Percentiles rank a stretch among this genome's conserved stretches.
phyloP scores from a whole-genome alignment of 2,888 invertebrate genomes.

The Marronus borbonicus region DNA sequence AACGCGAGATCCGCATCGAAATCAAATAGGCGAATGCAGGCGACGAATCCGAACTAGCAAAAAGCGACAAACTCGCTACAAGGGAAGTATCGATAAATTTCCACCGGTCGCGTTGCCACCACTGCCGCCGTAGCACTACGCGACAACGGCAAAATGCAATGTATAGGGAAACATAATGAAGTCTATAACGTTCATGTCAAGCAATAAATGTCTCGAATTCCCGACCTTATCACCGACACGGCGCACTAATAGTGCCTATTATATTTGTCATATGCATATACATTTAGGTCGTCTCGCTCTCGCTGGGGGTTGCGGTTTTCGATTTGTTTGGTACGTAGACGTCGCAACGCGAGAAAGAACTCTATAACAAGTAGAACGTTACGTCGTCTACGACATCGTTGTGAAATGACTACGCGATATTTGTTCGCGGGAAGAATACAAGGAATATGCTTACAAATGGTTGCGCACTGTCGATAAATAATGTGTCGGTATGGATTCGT shows the following conservation, averaged over 20 bases:
- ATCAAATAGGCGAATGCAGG: conserved; percentile 5
- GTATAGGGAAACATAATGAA: conserved; percentile 7
- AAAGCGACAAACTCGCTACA: not conserved
- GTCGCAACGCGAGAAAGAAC: not conserved
- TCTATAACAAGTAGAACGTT: not conserved
- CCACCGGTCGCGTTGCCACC: not conserved
- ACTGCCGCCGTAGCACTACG: not conserved
- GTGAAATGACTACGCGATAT: not conserved
- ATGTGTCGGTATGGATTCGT: not conserved
- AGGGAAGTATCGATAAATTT: conserved; percentile 20
- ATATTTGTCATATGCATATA: conserved; percentile 23
- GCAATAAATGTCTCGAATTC: conserved; percentile 30
- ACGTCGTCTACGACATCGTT: not conserved
- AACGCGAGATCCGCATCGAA: not conserved
- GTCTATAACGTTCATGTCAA: conserved; percentile 8
- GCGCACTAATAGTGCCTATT: not conserved
- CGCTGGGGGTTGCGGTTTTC: not conserved
- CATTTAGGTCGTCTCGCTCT: not conserved
- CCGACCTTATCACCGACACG: conserved; percentile 16
- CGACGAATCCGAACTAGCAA: not conserved
- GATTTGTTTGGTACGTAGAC: not conserved
- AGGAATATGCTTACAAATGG: not conserved
- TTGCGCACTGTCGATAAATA: not conserved
- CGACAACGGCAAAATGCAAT: not conserved
- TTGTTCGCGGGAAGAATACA: conserved; percentile 1